Conservation (phyloP, 1,140 invertebrate species). For the Cherax destructor region DNA sequence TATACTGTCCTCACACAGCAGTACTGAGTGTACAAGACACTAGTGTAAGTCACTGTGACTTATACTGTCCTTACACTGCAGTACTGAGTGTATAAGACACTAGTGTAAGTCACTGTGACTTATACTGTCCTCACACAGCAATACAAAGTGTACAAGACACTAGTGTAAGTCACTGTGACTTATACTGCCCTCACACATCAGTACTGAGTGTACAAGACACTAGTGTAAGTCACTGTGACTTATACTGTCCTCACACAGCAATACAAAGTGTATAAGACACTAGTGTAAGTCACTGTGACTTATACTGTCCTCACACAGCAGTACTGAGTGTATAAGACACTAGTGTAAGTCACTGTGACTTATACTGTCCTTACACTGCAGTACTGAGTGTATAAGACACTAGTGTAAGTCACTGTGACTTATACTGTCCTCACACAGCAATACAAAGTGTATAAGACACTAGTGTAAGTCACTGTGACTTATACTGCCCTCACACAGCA, state of each 20-base stretch:
- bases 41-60: slow-evolving; percentile 20
- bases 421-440: no score
- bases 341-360: slow-evolving; percentile 20
- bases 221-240: slow-evolving; percentile 20
- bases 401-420: slow-evolving; percentile 20
- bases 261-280: background rate
- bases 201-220: background rate
- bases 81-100: background rate
- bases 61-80: no score
- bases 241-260: no score
- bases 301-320: no score
- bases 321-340: background rate
- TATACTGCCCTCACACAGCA: no score
- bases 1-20: no score
- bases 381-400: background rate
- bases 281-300: slow-evolving; percentile 20
- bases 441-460: no score
- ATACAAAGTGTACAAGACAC: background rate
- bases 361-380: no score
- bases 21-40: background rate
- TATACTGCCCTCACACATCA: no score
- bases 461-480: no score
- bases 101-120: slow-evolving; percentile 20
- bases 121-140: no score
- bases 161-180: slow-evolving; percentile 20